A percentile compares a stretch with the other conserved stretches of the same genome.
Conservation (phyloP, 2,888 invertebrate species). For the Acanthoscelides obtectus region DNA sequence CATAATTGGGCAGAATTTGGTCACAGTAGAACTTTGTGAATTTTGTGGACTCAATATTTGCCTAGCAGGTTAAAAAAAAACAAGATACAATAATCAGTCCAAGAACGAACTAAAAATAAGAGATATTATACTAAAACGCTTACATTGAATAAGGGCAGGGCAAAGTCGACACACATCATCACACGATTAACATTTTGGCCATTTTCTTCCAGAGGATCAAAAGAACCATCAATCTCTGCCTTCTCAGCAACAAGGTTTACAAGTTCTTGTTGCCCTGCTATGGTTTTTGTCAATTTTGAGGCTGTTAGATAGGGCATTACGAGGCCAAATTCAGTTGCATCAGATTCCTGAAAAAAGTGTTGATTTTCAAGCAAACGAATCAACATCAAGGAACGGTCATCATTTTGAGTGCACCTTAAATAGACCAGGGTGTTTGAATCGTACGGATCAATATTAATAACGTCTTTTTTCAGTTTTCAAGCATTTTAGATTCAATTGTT, state of each 20-base stretch:
- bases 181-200: slow-evolving; percentile 74
- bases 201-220: slow-evolving; percentile 54
- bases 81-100: neutral
- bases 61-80: slow-evolving; percentile 52
- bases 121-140: slow-evolving; percentile 50
- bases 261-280: slow-evolving; percentile 81
- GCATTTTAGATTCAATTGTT: too few relatives aligned
- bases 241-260: slow-evolving; percentile 82
- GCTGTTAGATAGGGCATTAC: slow-evolving; percentile 82
- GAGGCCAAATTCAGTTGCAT: slow-evolving; percentile 85
- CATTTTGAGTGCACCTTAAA: too few relatives aligned
- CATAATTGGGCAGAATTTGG: slow-evolving; percentile 72
- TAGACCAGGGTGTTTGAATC: too few relatives aligned
- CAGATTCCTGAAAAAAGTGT: slow-evolving; percentile 68
- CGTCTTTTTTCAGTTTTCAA: too few relatives aligned
- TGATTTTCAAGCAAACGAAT: too few relatives aligned
- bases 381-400: too few relatives aligned
- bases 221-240: slow-evolving; percentile 67
- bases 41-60: slow-evolving; percentile 78
- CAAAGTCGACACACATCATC: slow-evolving; percentile 80
- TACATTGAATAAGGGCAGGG: slow-evolving; percentile 85
- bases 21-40: slow-evolving; percentile 82
- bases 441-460: too few relatives aligned
- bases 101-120: neutral
- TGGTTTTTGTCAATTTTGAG: slow-evolving; percentile 76